Percentiles rank a stretch among this genome's conserved stretches.
Evolutionary conservation across 2,113 vertebrate genomes (phyloP).

Genomic region (Zosterops hypoxanthus): DNA sequence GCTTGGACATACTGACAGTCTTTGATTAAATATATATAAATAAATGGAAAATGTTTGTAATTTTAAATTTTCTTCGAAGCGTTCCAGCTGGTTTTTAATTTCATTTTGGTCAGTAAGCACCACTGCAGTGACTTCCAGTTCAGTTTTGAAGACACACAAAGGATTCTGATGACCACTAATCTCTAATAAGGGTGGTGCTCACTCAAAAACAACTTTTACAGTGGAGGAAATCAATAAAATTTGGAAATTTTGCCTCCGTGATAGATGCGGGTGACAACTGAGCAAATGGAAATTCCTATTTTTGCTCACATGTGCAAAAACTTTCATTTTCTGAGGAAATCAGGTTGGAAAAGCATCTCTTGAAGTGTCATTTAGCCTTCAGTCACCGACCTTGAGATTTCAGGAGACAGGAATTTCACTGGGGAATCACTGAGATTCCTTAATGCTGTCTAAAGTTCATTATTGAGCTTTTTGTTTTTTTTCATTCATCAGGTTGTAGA

Average conservation of each 20-base stretch:
- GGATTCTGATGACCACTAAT: not conserved
- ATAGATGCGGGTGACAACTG: not conserved
- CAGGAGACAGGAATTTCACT: not conserved
- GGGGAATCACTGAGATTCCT: not conserved
- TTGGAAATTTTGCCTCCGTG: not conserved
- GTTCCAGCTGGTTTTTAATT: not conserved
- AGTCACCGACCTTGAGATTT: not conserved
- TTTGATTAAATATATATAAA: not conserved
- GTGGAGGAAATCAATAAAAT: not conserved
- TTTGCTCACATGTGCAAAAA: not conserved
- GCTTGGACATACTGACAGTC: not conserved
- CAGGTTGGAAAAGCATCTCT: not conserved
- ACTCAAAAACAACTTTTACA: not conserved
- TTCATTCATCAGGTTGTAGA: not conserved
- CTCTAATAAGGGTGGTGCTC: not conserved
- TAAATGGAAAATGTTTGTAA: not conserved
- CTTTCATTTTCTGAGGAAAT: not conserved
- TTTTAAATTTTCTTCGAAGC: not conserved
- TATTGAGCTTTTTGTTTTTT: not conserved
- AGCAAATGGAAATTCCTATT: not conserved
- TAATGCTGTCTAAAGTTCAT: not conserved
- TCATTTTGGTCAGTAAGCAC: not conserved
- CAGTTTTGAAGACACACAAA: not conserved
- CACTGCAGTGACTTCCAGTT: not conserved
- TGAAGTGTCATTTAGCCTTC: not conserved